Evolutionary conservation across 1,140 invertebrate species (phyloP).

Genomic region (Acyrthosiphon pisum): DNA sequence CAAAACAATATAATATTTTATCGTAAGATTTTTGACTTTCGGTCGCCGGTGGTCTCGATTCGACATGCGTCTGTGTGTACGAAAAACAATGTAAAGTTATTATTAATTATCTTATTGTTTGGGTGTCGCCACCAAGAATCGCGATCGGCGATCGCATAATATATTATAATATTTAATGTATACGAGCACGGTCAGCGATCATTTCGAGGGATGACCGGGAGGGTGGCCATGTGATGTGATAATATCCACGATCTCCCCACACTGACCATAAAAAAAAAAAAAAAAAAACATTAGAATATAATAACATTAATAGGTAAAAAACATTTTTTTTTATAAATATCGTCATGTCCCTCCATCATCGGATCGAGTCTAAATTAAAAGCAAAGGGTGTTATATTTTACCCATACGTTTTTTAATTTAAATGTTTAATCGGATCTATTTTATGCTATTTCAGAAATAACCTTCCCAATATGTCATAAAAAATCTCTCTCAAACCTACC

Average conservation of each 20-base stretch:
- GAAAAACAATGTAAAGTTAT: neutral
- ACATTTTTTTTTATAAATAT: constrained; percentile 1
- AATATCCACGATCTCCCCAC: neutral
- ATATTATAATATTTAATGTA: neutral
- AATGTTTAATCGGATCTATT: neutral
- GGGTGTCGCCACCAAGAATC: neutral
- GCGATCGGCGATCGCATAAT: neutral
- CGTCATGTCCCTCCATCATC: neutral
- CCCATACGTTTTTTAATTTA: neutral
- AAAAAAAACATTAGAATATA: neutral
- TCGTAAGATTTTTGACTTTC: neutral
- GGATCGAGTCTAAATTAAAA: neutral
- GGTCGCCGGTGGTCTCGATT: neutral
- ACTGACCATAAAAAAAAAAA: neutral
- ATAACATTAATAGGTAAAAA: neutral
- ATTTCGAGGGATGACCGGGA: neutral
- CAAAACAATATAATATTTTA: neutral
- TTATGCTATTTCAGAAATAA: neutral
- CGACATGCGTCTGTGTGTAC: neutral
- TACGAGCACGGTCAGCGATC: neutral
- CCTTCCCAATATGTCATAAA: neutral
- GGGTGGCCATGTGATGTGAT: neutral
- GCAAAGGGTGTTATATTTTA: neutral
- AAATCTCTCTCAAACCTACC: neutral
- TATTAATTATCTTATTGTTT: neutral